Evolutionary conservation across 2,797 vertebrate species (phyloP), one percentile per base, ranked within the genome.

Genomic region (Liparis tanakae): DNA sequence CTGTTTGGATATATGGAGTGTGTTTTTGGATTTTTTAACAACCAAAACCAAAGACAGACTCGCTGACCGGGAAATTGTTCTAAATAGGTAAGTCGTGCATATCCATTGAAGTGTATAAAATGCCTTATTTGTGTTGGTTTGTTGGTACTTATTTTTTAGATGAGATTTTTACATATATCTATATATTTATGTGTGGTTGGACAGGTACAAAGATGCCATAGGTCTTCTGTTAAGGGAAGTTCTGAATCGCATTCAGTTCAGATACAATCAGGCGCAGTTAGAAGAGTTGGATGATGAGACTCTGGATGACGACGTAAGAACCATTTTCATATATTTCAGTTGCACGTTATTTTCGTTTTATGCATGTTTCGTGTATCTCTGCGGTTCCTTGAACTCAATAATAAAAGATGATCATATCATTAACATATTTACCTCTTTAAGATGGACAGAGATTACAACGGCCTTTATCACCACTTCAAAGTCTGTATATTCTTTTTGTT

Each of bases 221-320:
- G 96, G 97, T 78, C 94, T 98, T 78, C 87, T 99, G 80, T 94
- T 99, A 78, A 95, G 96, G 3, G 98, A 99, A 86, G 97, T 99
- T 85, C 89, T 99, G 79, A 97, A 98, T 89, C 94, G 97, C 72
- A 96, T 99, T 78, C 98, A 99, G 94, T 99, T 99, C 93, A 92
- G 97, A 89, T 96, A 96, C 89, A 99, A 98, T 93, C 98, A 99
- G 92, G 96, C 96, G 55, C 97, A 98, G 82, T 85, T 99, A 80
- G 98, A 99, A 88, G 98, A 99, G 88, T 91, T 99, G 88, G 98
- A 99, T 15, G 98, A 99, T 0, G 98, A 99, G 87, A 96, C 96
- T 3, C 93, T 98, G 83, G 98, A 99, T 80, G 98, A 99, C 70
- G 98, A 99, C 82, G 98, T 99, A 95, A 96, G 96, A 69, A 41